Conservation (phyloP, 2,888 invertebrate species). For the Holacanthella duospinosa region DNA sequence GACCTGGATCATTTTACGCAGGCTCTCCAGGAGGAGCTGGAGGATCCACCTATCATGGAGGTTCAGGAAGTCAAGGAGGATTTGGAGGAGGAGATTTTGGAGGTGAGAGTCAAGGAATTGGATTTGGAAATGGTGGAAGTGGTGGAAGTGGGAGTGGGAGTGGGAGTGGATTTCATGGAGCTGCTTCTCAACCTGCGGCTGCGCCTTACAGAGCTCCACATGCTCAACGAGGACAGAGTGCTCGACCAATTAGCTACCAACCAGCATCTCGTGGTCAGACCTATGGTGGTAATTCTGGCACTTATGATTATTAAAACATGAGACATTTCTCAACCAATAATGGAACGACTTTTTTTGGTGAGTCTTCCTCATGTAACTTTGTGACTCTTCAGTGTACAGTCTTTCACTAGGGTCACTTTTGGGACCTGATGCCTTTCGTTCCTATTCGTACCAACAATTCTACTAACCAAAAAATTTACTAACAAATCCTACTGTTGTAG, state of each 20-base stretch:
- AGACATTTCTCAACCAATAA: neutral
- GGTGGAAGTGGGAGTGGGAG: too few species aligned
- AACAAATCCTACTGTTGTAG: too few species aligned
- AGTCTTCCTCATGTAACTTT: neutral
- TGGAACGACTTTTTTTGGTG: neutral
- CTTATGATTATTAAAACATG: neutral
- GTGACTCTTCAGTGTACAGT: neutral
- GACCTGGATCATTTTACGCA: slow-evolving; percentile 11
- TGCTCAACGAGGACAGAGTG: neutral
- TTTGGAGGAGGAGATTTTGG: slow-evolving; percentile 8
- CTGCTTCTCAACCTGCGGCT: slow-evolving; percentile 9
- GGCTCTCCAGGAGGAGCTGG: slow-evolving; percentile 14
- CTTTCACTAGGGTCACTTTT: neutral
- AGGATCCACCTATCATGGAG: slow-evolving; percentile 5
- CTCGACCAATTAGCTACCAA: neutral
- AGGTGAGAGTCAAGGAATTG: slow-evolving; percentile 10
- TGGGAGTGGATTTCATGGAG: slow-evolving; percentile 15
- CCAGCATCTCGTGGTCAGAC: neutral
- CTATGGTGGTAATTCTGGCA: neutral
- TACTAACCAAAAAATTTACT: too few species aligned
- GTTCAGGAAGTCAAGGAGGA: slow-evolving; percentile 5
- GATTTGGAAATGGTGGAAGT: neutral
- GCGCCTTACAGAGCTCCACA: neutral
- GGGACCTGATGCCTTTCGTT: neutral
- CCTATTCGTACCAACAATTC: neutral